Percentiles rank a stretch among this genome's conserved stretches.
Conservation (phyloP, 2,113 vertebrate species). For the Coturnix japonica region DNA sequence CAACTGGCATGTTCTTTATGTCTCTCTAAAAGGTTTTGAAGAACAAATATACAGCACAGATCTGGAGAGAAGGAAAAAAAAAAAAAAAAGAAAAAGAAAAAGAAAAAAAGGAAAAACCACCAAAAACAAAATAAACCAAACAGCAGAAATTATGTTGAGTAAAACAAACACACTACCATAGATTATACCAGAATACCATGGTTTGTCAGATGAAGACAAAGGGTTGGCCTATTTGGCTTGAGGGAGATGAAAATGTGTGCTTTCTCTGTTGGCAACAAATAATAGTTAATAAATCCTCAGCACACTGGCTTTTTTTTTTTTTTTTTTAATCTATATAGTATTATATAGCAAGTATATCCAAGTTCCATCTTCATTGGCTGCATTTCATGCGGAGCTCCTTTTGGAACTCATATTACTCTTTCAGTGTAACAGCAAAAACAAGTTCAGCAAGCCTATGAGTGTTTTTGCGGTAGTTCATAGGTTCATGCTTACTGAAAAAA, state of each 20-base stretch:
- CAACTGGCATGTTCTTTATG: neutral
- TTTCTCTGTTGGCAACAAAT: neutral
- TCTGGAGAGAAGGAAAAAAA: neutral
- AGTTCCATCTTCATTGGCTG: neutral
- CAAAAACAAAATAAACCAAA: too few relatives aligned
- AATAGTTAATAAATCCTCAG: neutral
- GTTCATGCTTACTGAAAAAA: neutral
- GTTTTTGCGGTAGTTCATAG: neutral
- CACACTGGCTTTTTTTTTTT: neutral
- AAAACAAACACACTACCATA: neutral
- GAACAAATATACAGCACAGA: neutral
- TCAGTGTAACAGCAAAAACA: neutral
- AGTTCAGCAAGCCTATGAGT: neutral
- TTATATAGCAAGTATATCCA: neutral
- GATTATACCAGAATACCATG: neutral
- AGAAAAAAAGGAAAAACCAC: too few relatives aligned
- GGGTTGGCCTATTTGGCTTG: neutral
- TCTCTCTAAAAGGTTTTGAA: neutral
- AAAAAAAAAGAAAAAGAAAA: neutral
- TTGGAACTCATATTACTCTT: neutral
- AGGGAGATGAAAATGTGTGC: neutral
- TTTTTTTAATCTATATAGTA: neutral
- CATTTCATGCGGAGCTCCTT: neutral
- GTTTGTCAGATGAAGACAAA: constrained; percentile 7
- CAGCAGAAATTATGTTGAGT: neutral